Percentiles rank a stretch among this genome's conserved stretches.
Evolutionary conservation across 2,888 invertebrate genomes (phyloP).

Genomic region (Phrixothrix hirtus): DNA sequence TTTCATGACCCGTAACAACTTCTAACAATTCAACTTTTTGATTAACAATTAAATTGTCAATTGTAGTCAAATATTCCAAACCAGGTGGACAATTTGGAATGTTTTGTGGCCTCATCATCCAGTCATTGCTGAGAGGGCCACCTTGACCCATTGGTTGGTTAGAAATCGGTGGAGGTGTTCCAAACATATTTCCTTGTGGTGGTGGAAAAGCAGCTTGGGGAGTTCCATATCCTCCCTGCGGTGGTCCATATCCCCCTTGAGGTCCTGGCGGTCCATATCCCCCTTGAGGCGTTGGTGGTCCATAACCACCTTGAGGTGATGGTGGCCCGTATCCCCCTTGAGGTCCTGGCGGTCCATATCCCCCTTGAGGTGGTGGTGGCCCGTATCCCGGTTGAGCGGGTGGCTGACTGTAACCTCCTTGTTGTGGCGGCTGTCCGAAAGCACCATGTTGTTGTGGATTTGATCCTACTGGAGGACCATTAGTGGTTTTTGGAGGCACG

Average conservation of each 20-base stretch:
- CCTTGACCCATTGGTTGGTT: not conserved
- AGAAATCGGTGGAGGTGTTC: not conserved
- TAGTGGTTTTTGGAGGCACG: not conserved
- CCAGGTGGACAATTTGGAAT: slow-evolving; percentile 74
- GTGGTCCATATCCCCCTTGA: not conserved
- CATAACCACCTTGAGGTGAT: not conserved
- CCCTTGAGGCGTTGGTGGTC: not conserved
- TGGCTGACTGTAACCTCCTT: not conserved
- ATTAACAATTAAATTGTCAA: slow-evolving; percentile 74
- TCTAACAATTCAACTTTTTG: slow-evolving; percentile 67
- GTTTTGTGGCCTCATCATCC: slow-evolving; percentile 55
- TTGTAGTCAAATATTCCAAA: slow-evolving; percentile 77
- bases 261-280: no score
- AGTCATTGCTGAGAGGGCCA: slow-evolving; percentile 31
- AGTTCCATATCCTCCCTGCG: slow-evolving; percentile 53
- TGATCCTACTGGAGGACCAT: not conserved
- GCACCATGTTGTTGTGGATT: no score
- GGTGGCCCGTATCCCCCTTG: slow-evolving; percentile 4
- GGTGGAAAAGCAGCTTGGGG: not conserved
- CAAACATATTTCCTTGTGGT: not conserved
- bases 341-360: not conserved
- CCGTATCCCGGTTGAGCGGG: not conserved
- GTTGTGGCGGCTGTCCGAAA: not conserved
- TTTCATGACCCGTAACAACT: slow-evolving; percentile 78
- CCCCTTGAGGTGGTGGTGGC: not conserved